Conservation (phyloP, 2,113 vertebrate species). For the Syngnathoides biaculeatus region DNA sequence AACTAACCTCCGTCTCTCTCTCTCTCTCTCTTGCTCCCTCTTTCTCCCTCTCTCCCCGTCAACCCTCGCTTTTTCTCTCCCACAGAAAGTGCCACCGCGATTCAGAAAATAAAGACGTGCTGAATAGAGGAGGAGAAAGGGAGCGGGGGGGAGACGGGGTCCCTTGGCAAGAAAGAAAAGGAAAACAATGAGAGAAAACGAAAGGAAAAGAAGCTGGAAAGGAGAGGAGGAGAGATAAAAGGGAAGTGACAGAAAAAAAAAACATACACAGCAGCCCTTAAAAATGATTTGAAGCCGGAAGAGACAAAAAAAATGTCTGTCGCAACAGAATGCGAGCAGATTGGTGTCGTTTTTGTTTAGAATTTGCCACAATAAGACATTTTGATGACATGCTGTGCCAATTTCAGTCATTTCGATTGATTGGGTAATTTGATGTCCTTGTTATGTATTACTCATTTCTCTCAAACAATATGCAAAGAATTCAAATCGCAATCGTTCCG, state of each 20-base stretch:
- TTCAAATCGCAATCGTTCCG: too few species aligned
- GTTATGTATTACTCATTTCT: too few species aligned
- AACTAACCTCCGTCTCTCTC: slow-evolving; percentile 68
- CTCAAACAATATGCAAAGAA: too few species aligned
- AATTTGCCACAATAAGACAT: slow-evolving; percentile 16
- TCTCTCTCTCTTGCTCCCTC: slow-evolving; percentile 5
- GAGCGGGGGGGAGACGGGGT: slow-evolving; percentile 46
- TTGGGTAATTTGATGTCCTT: too few species aligned
- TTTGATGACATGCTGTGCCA: too few species aligned
- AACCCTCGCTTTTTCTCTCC: slow-evolving; percentile 61
- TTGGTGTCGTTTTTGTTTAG: slow-evolving; percentile 17
- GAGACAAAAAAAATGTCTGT: slow-evolving; percentile 48
- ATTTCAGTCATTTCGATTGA: too few species aligned
- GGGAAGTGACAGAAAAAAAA: slow-evolving; percentile 9
- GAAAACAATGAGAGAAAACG: slow-evolving; percentile 76
- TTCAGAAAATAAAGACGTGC: slow-evolving; percentile 78
- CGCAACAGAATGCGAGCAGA: slow-evolving; percentile 7
- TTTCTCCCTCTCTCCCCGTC: slow-evolving; percentile 67
- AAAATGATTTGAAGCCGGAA: slow-evolving; percentile 61
- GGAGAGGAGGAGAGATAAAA: slow-evolving; percentile 59
- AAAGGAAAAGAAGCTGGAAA: slow-evolving; percentile 75
- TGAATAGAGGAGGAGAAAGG: slow-evolving; percentile 72
- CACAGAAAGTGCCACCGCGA: slow-evolving; percentile 77
- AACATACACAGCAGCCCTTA: slow-evolving; percentile 58
- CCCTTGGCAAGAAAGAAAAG: slow-evolving; percentile 71